Evolutionary conservation across 2,888 invertebrate species (phyloP), one percentile per base, ranked within the genome.

Genomic region (Sericinus montela): DNA sequence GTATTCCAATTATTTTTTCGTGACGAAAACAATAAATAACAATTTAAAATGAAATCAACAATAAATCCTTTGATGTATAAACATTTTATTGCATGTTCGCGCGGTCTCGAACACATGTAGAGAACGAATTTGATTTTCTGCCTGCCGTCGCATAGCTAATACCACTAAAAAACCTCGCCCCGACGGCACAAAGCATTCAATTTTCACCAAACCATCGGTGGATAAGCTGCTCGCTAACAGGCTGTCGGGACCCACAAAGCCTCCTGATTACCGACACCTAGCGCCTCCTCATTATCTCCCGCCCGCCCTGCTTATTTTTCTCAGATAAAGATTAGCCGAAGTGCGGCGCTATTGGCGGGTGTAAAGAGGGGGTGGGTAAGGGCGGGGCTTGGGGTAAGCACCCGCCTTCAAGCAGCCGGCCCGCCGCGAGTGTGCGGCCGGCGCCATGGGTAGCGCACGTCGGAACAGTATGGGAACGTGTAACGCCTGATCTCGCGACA

Each of bases 251-350:
- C 65, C 80, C 77, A 80, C 86, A 86, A 85, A 86, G 82, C 76
- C 75, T 68, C 69, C 73, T 86, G 83, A 88, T 86, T 86, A 86
- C 82, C 74, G 75, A 64, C 76, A 69, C 72, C 75, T 67, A 70
- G 75, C 72, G 67, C 72, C 63, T 65, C 69, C 78, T 82, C 82
- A 84, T 89, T 87, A 88, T 88, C 86, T 81, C 76, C 79, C 82
- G 78, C 80, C 82, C 76, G 76, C 79, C 78, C 75, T 84, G 87
- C 88, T 89, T 89, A 88, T 86, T 88, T 89, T 89, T 85, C 76
- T 80, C 70, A 85, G 87, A 85, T 86, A 87, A 80, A 87, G 88
- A 89, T 89, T 87, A 89, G 86, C 89, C 66, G 61, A 75, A 80
- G 83, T 78, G 79, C 67, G 69, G 70, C 69, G 74, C 77, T 72